Evolutionary conservation across 1,140 invertebrate genomes (phyloP), one percentile per base, ranked within the genome.

Genomic region (Caenorhabditis remanei): DNA sequence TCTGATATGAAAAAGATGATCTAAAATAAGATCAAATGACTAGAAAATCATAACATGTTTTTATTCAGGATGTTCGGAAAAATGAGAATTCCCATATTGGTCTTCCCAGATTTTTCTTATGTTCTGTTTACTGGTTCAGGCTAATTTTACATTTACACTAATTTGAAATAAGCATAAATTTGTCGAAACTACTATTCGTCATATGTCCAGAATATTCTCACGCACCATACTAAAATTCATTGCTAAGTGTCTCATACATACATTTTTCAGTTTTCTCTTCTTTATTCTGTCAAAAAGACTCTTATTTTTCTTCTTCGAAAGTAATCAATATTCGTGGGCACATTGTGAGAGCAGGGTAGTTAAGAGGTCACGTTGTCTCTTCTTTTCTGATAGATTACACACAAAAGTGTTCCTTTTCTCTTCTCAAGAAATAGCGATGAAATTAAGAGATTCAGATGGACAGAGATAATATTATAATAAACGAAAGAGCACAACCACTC

Each of bases 281-380:
- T 79, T n/a, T n/a, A 21, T 2, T 46, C 41, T 11, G 40, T 5
- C 40, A 4, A 50, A 40, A 71, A n/a, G 13, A 41, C 63, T 21
- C 40, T 32, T 41, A 4, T 11, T 16, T 53, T 63, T 19, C 19
- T 32, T 63, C 9, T 11, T 46, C 2, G 41, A 46, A 24, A 48
- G n/a, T 8, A 79, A 79, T 79, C 46, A 14, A 79, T 79, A 53
- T 46, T 71, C 65, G 40, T 43, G 40, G 6, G 65, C 43, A 41
- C 65, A 46, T 71, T 71, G 40, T 19, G 32, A 32, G 65, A 16
- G 65, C 40, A 6, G 16, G 0, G 13, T 8, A 19, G 56, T 58
- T 32, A 32, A 65, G 21, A 40, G 43, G 67, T 46, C 41, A 48
- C 67, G 13, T 32, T 32, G 32, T 32, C 41, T 65, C 16, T 53